phyloP scores from a whole-genome alignment of 1,140 invertebrate genomes.

The Diploscapter pachys region DNA sequence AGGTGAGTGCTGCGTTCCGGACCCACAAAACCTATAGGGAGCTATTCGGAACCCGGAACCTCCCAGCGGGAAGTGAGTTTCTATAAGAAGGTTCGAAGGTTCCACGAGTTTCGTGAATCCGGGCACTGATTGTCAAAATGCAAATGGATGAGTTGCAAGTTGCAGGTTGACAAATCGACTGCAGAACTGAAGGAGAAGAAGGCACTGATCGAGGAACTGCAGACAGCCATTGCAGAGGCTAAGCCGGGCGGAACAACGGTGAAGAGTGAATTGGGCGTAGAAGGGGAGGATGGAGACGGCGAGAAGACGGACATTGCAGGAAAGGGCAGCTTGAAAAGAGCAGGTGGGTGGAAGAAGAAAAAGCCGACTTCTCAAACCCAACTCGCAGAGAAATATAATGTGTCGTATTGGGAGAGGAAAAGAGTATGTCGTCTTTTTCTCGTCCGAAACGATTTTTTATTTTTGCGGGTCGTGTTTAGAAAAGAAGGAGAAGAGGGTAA shows the following conservation, averaged over 20 bases:
- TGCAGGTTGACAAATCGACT: not conserved
- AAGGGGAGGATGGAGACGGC: slow-evolving; percentile 1
- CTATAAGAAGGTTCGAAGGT: not conserved
- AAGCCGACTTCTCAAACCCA: not conserved
- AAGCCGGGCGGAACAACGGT: no score
- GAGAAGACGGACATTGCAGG: no score
- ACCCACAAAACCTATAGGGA: not conserved
- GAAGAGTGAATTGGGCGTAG: not conserved
- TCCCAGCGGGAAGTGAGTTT: not conserved
- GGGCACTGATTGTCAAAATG: not conserved
- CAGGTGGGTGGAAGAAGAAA: not conserved
- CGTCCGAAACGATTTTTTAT: not conserved
- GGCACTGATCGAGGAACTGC: not conserved
- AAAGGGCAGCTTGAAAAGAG: no score
- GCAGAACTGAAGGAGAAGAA: not conserved
- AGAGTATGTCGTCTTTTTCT: no score
- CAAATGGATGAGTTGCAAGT: not conserved
- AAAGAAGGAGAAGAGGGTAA: slow-evolving; percentile 1
- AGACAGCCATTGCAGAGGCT: no score
- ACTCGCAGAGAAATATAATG: not conserved
- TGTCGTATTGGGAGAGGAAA: not conserved
- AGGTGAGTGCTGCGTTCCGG: not conserved
- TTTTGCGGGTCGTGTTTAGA: not conserved
- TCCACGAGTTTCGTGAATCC: not conserved
- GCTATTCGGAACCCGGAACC: not conserved